Evolutionary conservation across 2,888 invertebrate genomes (phyloP), one percentile per base, ranked within the genome.

Genomic region (Cyaniris semiargus): DNA sequence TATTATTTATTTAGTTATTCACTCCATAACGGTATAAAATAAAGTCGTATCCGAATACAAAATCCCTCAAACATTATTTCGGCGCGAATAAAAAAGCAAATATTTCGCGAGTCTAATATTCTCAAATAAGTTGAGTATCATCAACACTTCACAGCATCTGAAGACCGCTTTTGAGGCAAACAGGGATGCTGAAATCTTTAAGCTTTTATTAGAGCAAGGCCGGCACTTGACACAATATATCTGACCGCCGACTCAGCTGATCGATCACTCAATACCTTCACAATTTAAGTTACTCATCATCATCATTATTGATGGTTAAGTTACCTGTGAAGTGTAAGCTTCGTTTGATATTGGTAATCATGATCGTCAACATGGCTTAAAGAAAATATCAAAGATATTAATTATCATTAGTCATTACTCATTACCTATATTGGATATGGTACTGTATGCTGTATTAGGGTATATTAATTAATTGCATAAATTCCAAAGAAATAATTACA

Each of bases 201-300:
- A 86, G 92, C 90, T 92, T 91, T 93, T 92, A 93, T 91, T 91
- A 93, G 93, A 91, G 90, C 93, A 93, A 94, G 93, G 93, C 91
- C 92, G 87, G 82, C 82, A 87, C 94, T 94, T 93, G 94, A 93
- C 94, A 94, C 83, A 44, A 10, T 13, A 92, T 86, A 90, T 94
- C 86, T 87, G 89, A 84, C 86, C 85, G 92, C 91, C 90, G 87
- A 87, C 86, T 92, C 91, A 88, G 89, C 91, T 91, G 91, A 92
- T 93, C 92, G 92, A 92, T 92, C 90, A 81, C 76, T 76, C 76
- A 66, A 66, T 66, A 66, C 60, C 60, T 66, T 66, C 60, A 66
- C 60, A 66, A 66, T 66, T 66, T 66, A 15, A 66, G 10, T 58
- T 58, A 58, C 21, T 58, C 8, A 58, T 58, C 21, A 58, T 21